Evolutionary conservation across 2,113 vertebrate genomes (phyloP).

Genomic region (Corynorhinus townsendii): DNA sequence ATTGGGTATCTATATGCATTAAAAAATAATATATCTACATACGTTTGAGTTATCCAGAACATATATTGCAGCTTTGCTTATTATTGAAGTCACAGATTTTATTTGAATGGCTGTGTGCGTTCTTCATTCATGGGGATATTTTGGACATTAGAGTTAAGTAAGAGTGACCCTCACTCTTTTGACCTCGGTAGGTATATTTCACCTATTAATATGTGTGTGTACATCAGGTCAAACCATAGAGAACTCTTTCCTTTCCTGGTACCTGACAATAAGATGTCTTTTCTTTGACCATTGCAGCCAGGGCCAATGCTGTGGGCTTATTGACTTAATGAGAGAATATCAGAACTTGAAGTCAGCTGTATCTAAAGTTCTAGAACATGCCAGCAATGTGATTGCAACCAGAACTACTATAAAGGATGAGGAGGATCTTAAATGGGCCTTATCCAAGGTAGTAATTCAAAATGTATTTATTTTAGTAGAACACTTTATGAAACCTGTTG

Average conservation of each 20-base stretch:
- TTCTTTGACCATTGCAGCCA: conserved; percentile 80
- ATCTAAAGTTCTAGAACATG: conserved; percentile 83
- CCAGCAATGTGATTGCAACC: conserved; percentile 80
- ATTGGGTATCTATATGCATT: neutral
- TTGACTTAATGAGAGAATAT: conserved; percentile 89
- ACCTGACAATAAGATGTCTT: neutral
- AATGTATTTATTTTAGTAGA: neutral
- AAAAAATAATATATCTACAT: neutral
- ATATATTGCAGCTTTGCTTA: neutral
- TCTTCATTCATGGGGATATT: neutral
- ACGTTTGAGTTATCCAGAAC: neutral
- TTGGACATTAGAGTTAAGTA: neutral
- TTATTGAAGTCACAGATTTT: neutral
- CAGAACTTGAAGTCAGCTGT: conserved; percentile 85
- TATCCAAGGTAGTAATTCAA: conserved; percentile 84
- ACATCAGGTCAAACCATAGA: fast-evolving
- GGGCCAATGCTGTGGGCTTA: conserved; percentile 86
- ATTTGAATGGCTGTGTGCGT: neutral
- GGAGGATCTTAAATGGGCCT: conserved; percentile 86
- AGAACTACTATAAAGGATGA: conserved; percentile 87
- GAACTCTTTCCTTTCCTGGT: neutral
- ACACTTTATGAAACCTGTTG: neutral
- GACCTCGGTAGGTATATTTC: neutral
- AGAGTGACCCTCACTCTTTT: neutral
- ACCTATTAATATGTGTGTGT: neutral